Evolutionary conservation across 2,888 invertebrate species (phyloP).

Genomic region (Aleiodes testaceus): DNA sequence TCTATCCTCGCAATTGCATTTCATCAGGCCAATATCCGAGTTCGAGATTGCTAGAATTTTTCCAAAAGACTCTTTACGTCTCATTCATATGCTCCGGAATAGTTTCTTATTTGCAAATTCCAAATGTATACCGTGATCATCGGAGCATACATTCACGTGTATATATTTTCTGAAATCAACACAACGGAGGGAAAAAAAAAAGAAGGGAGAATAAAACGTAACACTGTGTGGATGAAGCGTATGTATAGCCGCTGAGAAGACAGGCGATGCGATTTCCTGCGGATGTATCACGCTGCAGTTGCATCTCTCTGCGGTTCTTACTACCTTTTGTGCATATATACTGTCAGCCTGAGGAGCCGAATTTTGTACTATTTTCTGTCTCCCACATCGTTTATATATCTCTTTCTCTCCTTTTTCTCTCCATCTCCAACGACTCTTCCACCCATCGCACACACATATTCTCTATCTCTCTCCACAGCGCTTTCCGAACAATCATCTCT

Average conservation of each 20-base stretch:
- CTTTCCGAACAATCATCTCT: no score
- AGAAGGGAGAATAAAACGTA: not conserved
- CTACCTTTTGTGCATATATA: conserved; percentile 23
- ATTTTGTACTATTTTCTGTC: conserved; percentile 16
- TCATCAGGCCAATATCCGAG: conserved; percentile 33
- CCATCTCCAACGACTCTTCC: not conserved
- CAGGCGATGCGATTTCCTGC: conserved; percentile 38
- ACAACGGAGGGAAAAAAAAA: not conserved
- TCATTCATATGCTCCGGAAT: conserved; percentile 30
- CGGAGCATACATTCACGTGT: not conserved
- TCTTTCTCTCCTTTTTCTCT: not conserved
- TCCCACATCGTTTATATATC: not conserved
- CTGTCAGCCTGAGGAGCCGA: conserved; percentile 14
- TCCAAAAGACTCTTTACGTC: conserved; percentile 1
- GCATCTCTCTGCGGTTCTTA: conserved; percentile 27
- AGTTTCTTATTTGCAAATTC: conserved; percentile 13
- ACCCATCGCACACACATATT: not conserved
- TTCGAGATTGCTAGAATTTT: conserved; percentile 30
- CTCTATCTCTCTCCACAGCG: not conserved
- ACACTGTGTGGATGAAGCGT: not conserved
- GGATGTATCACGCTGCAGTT: conserved; percentile 37
- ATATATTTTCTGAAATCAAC: conserved; percentile 16
- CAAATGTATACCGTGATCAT: conserved; percentile 16
- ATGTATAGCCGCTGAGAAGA: conserved; percentile 12
- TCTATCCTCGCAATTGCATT: conserved; percentile 29